A percentile compares a stretch with the other conserved stretches of the same genome.
Evolutionary conservation across 2,888 invertebrate genomes (phyloP).

Genomic region (Brenthis ino): DNA sequence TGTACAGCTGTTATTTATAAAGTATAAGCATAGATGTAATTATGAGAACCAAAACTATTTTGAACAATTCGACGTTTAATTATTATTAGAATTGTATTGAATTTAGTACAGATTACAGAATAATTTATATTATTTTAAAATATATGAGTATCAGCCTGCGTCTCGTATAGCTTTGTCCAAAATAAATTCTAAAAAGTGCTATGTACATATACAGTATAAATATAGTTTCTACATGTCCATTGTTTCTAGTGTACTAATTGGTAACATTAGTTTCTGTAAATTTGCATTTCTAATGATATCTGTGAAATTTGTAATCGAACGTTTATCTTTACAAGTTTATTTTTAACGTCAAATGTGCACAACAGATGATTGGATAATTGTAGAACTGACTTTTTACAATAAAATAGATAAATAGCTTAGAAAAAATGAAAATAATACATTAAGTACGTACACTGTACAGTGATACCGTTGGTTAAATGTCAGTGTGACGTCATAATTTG

Average conservation of each 20-base stretch:
- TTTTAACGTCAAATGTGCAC: not conserved
- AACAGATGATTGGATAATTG: constrained; percentile 7
- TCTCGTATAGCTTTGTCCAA: constrained; percentile 8
- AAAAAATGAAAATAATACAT: constrained; percentile 10
- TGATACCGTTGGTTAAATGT: constrained; percentile 38
- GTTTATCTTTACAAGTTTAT: constrained; percentile 5
- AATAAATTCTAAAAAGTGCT: not conserved
- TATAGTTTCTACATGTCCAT: constrained; percentile 3
- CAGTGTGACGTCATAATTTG: constrained; percentile 45
- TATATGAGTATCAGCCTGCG: not conserved
- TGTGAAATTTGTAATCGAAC: not conserved
- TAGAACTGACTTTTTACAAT: constrained; percentile 24
- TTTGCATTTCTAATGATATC: constrained; percentile 8
- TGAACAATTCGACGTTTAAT: not conserved
- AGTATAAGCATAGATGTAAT: not conserved
- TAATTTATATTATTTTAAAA: not conserved
- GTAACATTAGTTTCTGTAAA: not conserved
- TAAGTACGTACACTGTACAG: constrained; percentile 19
- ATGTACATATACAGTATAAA: not conserved
- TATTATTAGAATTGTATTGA: constrained; percentile 1
- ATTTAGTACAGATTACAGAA: not conserved
- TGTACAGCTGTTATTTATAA: constrained; percentile 7
- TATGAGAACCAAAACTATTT: not conserved
- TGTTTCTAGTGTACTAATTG: constrained; percentile 3
- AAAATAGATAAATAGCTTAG: constrained; percentile 16